Evolutionary conservation across 2,888 invertebrate genomes (phyloP), one percentile per base, ranked within the genome.

Genomic region (Drosophila dives): DNA sequence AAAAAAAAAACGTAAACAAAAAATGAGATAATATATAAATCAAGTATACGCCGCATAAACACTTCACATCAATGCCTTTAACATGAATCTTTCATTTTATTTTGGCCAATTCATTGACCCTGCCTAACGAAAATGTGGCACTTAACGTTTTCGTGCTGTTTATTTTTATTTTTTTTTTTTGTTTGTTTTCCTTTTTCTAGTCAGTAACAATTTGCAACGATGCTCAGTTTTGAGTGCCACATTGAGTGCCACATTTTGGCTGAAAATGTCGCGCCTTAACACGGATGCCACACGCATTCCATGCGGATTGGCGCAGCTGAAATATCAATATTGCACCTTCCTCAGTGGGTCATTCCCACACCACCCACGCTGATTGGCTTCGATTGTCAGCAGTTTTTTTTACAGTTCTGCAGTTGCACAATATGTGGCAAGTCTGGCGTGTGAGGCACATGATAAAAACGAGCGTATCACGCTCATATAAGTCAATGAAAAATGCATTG

Each of bases 71-170:
- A 59, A 48, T 65, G 55, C 72, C 69, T 70, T 76, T 79, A 72
- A 45, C 74, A 76, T 84, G 72, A 84, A 84, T 84, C 71, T 67
- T 82, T 81, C 62, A 80, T 71, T 60, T 66, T 29, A 65, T 69
- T 79, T 60, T 34, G 26, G 26, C 32, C 33, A 6, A 54, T 40
- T 17, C 33, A 26, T 20, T 33, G n/a, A 11, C 51, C 26, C 45
- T 20, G 15, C 15, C 20, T 11, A 12, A 11, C 36, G 20, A 7
- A 45, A 45, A 33, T 45, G 45, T 29, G 66, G 3, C 38, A 49
- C 61, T 68, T 68, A 40, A 48, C 38, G 36, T 38, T 38, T 32
- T 29, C 29, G 20, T 59, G 23, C 23, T 23, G 17, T 36, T 7
- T 53, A 49, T 17, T 34, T n/a, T 34, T 15, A 10, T 51, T 17